These are phyloP conservation scores for Lepidocyrtinus sp. DNA, from an alignment of 2,888 invertebrate species.

Conservation along the genomic window DNA sequence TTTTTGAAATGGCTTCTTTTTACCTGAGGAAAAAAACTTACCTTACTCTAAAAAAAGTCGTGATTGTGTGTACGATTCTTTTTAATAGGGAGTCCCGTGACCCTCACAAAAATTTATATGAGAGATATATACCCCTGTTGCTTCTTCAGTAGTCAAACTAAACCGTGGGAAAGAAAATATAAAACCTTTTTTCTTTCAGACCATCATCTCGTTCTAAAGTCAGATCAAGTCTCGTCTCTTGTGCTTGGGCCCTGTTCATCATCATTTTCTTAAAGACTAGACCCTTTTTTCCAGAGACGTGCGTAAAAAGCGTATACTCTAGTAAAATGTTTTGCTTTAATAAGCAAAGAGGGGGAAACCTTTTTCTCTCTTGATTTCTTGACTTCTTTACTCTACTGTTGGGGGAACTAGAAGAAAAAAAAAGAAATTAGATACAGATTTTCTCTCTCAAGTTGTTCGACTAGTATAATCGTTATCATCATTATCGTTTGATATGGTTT, in stretches of 20 bases:
- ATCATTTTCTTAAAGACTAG: slow-evolving; percentile 16
- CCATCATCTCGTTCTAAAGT: too few species aligned
- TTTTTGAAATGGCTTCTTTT: slow-evolving; percentile 20
- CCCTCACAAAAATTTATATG: slow-evolving; percentile 32
- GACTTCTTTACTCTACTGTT: too few species aligned
- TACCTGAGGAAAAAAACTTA: slow-evolving; percentile 42
- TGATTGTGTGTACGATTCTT: slow-evolving; percentile 9
- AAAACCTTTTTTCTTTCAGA: slow-evolving; percentile 61
- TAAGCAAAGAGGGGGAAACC: background rate
- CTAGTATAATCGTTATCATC: slow-evolving; percentile 21
- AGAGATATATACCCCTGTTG: slow-evolving; percentile 10
- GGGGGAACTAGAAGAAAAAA: too few species aligned
- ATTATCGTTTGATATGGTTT: slow-evolving; percentile 26
- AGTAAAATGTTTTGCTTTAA: background rate
- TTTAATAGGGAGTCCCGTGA: slow-evolving; percentile 54
- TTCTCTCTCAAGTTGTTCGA: too few species aligned
- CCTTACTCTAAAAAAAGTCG: slow-evolving; percentile 28
- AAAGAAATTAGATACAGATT: slow-evolving; percentile 55
- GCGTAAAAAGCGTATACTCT: slow-evolving; percentile 1
- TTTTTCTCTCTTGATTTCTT: background rate
- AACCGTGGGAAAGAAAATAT: slow-evolving; percentile 65
- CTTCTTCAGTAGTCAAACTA: slow-evolving; percentile 60
- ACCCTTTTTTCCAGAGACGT: slow-evolving; percentile 42
- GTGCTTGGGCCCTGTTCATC: slow-evolving; percentile 13
- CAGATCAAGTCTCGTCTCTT: slow-evolving; percentile 21